These are phyloP conservation scores for Lutraria lutraria DNA, from an alignment of 2,888 invertebrate species.

Conservation along the genomic window DNA sequence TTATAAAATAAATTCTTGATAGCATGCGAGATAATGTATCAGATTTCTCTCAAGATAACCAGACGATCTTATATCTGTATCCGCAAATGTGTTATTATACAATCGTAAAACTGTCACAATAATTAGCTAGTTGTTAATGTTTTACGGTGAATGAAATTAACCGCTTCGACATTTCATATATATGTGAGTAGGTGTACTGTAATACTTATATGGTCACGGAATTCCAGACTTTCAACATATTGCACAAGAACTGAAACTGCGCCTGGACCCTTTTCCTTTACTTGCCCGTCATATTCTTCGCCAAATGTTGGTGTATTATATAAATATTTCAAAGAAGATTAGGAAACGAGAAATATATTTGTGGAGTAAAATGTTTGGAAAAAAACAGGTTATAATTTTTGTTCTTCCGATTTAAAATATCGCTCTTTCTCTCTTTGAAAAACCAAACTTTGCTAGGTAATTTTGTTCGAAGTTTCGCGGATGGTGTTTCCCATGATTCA, in stretches of 20 bases:
- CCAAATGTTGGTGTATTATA: not conserved
- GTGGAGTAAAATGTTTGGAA: not conserved
- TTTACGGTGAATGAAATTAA: conserved; percentile 30
- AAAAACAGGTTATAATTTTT: conserved; percentile 11
- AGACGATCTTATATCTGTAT: not conserved
- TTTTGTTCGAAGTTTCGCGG: not conserved
- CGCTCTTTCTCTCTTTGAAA: not conserved
- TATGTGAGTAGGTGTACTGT: not conserved
- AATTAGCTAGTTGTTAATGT: conserved; percentile 48
- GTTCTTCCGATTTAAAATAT: not conserved
- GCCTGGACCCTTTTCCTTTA: not conserved
- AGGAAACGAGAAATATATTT: not conserved
- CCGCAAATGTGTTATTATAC: conserved; percentile 57
- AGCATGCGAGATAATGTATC: conserved; percentile 24
- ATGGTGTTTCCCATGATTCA: not conserved
- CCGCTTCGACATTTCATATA: conserved; percentile 21
- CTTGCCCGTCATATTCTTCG: not conserved
- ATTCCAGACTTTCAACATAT: not conserved
- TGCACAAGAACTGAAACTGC: not conserved
- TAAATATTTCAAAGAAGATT: not conserved
- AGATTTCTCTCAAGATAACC: conserved; percentile 39
- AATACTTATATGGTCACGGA: not conserved
- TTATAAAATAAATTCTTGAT: conserved; percentile 20
- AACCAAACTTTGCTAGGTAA: not conserved
- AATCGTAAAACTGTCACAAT: conserved; percentile 66